Percentiles rank a stretch among this genome's conserved stretches.
phyloP scores from a whole-genome alignment of 2,113 vertebrate genomes.

The Bagarius yarrelli region DNA sequence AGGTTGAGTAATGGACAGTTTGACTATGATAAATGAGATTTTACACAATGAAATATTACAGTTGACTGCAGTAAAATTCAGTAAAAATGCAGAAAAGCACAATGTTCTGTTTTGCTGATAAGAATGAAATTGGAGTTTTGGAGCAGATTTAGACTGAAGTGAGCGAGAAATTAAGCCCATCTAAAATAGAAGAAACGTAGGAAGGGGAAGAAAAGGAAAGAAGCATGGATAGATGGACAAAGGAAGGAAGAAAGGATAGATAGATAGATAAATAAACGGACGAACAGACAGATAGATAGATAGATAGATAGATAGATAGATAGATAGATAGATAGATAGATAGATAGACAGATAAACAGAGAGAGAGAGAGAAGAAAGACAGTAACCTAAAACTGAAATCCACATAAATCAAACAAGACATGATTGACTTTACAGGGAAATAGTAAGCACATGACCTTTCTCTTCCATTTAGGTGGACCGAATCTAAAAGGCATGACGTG shows the following conservation, averaged over 20 bases:
- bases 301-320: not conserved
- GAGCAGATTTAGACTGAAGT: conserved; percentile 8
- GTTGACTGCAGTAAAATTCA: too few relatives aligned
- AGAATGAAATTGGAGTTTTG: not conserved
- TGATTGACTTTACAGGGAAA: conserved; percentile 20
- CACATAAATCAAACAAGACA: conserved; percentile 43
- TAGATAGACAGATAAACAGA: not conserved
- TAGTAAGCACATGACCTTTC: not conserved
- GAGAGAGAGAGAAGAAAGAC: not conserved
- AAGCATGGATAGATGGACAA: too few relatives aligned
- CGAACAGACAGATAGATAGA: too few relatives aligned
- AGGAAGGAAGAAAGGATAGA: too few relatives aligned
- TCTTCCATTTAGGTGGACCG: not conserved
- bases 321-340: not conserved
- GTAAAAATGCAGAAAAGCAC: not conserved
- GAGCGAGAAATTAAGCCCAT: not conserved
- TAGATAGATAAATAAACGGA: too few relatives aligned
- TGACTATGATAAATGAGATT: too few relatives aligned
- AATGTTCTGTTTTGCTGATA: conserved; percentile 15
- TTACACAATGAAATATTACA: too few relatives aligned
- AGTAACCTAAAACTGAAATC: conserved; percentile 38
- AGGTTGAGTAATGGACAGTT: too few relatives aligned
- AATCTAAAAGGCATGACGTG: not conserved
- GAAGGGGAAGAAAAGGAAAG: too few relatives aligned
- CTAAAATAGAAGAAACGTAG: too few relatives aligned